Conservation (phyloP, 2,797 vertebrate genomes). For the Neopelma chrysocephalum region DNA sequence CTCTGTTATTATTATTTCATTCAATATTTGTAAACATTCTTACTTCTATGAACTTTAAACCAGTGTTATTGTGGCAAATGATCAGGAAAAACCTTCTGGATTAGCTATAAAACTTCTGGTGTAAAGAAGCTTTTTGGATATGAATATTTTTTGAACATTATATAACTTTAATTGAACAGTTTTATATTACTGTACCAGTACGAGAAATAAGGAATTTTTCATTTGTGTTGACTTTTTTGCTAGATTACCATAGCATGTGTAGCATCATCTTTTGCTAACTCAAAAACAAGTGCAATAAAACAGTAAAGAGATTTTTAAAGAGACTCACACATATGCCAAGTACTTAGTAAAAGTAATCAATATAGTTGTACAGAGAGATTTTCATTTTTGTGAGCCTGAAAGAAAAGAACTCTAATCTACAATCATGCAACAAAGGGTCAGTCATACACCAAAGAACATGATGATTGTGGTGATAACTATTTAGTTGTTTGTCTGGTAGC, state of each 20-base stretch:
- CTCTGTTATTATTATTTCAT: neutral
- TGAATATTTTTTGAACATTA: rapidly evolving
- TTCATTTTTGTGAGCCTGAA: neutral
- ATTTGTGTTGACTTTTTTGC: neutral
- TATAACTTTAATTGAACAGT: neutral
- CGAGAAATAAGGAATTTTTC: neutral
- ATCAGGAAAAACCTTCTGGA: neutral
- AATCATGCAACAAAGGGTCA: neutral
- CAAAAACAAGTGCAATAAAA: neutral
- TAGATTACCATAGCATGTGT: neutral
- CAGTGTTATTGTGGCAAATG: neutral
- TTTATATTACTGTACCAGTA: neutral
- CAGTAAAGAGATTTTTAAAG: neutral
- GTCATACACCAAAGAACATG: neutral
- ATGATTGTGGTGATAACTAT: neutral
- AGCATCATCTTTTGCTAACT: neutral
- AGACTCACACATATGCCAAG: neutral
- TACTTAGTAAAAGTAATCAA: neutral
- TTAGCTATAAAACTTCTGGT: neutral
- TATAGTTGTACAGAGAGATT: neutral
- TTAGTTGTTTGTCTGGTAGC: neutral
- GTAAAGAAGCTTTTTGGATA: neutral
- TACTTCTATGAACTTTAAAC: neutral
- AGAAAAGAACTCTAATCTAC: neutral
- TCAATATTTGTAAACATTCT: neutral